Evolutionary conservation across 2,113 vertebrate species (phyloP).

Genomic region (Bos indicus): DNA sequence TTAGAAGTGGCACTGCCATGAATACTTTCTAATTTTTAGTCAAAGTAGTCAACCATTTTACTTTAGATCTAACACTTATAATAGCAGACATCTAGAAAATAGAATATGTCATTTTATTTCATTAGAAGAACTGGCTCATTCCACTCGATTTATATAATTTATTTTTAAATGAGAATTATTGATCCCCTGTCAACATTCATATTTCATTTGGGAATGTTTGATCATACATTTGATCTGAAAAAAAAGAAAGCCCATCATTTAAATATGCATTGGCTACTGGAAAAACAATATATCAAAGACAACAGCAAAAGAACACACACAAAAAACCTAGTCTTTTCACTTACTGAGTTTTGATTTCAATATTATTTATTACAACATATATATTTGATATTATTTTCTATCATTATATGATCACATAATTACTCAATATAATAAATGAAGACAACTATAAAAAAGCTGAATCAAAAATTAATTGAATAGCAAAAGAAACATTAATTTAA

Average conservation of each 20-base stretch:
- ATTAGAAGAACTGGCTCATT: slow-evolving; percentile 1
- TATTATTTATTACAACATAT: neutral
- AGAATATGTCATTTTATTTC: neutral
- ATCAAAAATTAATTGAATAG: neutral
- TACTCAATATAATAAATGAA: neutral
- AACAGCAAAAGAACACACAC: neutral
- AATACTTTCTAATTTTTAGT: neutral
- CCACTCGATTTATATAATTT: neutral
- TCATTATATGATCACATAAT: neutral
- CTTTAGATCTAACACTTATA: neutral
- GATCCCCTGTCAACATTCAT: neutral
- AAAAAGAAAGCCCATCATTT: neutral
- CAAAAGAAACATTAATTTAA: neutral
- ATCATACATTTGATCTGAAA: neutral
- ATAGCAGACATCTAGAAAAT: neutral
- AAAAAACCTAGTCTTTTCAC: neutral
- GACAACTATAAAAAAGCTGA: neutral
- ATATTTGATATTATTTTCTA: neutral
- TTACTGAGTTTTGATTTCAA: neutral
- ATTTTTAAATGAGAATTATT: neutral
- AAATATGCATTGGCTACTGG: neutral
- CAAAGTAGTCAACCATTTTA: neutral
- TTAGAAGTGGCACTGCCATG: neutral
- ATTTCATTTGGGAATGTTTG: neutral
- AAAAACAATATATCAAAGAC: neutral